These are phyloP conservation scores for Neodiprion lecontei DNA, from an alignment of 1,140 invertebrate genomes.

Conservation along the genomic window DNA sequence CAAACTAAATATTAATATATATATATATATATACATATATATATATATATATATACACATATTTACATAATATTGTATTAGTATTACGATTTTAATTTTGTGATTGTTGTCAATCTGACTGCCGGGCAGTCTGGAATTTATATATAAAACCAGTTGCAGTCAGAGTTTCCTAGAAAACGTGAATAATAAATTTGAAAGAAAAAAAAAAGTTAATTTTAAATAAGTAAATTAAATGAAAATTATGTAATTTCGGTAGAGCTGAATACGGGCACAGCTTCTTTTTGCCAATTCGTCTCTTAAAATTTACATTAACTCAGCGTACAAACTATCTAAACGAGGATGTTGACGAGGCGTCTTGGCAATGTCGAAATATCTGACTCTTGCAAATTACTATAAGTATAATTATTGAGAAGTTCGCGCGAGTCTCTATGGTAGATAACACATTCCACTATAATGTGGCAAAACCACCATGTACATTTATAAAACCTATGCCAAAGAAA, in stretches of 20 bases:
- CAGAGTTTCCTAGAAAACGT: slow-evolving; percentile 39
- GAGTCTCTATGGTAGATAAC: slow-evolving; percentile 31
- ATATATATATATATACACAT: slow-evolving; percentile 12
- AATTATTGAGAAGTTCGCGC: slow-evolving; percentile 22
- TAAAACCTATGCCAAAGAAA: slow-evolving; percentile 46
- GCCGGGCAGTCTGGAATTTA: slow-evolving; percentile 56
- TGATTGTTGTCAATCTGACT: slow-evolving; percentile 56
- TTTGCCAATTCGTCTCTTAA: slow-evolving; percentile 39
- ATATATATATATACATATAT: too few relatives aligned
- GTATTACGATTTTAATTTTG: slow-evolving; percentile 53
- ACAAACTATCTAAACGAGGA: neutral
- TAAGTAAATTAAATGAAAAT: slow-evolving; percentile 13
- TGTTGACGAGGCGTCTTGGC: slow-evolving; percentile 34
- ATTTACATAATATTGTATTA: slow-evolving; percentile 58
- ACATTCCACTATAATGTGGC: slow-evolving; percentile 53
- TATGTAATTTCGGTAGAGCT: slow-evolving; percentile 37
- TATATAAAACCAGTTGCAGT: slow-evolving; percentile 44
- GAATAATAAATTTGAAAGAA: slow-evolving; percentile 13
- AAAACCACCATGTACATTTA: slow-evolving; percentile 38
- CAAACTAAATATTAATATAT: slow-evolving; percentile 55
- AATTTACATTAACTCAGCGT: neutral
- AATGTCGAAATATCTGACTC: slow-evolving; percentile 30
- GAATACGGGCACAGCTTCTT: slow-evolving; percentile 24
- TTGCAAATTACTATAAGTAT: slow-evolving; percentile 14
- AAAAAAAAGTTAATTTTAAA: slow-evolving; percentile 24